A percentile compares a stretch with the other conserved stretches of the same genome.
Conservation (phyloP, 2,888 invertebrate genomes). For the Orthonychiurus folsomi region DNA sequence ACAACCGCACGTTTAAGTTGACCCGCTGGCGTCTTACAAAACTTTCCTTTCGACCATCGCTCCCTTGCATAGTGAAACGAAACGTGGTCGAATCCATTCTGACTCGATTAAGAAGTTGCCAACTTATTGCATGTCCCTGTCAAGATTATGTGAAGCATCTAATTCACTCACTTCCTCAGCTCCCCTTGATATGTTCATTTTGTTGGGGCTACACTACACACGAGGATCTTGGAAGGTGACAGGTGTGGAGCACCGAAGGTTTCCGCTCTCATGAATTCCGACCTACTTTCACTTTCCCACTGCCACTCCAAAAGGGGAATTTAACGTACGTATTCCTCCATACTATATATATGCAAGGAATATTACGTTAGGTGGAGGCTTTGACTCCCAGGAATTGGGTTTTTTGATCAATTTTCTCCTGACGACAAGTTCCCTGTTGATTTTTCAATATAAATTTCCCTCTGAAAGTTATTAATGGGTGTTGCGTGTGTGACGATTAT, state of each 20-base stretch:
- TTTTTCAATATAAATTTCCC: too few species aligned
- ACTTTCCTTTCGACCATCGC: not conserved
- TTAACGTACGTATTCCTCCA: not conserved
- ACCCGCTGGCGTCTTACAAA: not conserved
- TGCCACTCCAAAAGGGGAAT: too few species aligned
- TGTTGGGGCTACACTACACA: not conserved
- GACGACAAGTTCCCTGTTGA: too few species aligned
- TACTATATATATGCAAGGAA: not conserved
- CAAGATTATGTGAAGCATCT: not conserved
- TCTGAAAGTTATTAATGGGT: too few species aligned
- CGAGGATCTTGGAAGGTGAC: not conserved
- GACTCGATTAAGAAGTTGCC: not conserved
- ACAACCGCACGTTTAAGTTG: not conserved
- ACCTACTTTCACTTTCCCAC: too few species aligned
- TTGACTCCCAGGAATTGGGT: not conserved
- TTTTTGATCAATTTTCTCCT: too few species aligned
- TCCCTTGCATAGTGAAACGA: too few species aligned
- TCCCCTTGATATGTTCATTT: not conserved
- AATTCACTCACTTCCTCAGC: not conserved
- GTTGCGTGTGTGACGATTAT: too few species aligned
- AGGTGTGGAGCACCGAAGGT: not conserved
- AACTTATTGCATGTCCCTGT: not conserved
- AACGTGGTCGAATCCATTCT: too few species aligned
- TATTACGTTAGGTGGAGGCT: not conserved
- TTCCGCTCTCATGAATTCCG: not conserved